Conservation (phyloP, 1,140 invertebrate species). For the Lanistes nyassanus region DNA sequence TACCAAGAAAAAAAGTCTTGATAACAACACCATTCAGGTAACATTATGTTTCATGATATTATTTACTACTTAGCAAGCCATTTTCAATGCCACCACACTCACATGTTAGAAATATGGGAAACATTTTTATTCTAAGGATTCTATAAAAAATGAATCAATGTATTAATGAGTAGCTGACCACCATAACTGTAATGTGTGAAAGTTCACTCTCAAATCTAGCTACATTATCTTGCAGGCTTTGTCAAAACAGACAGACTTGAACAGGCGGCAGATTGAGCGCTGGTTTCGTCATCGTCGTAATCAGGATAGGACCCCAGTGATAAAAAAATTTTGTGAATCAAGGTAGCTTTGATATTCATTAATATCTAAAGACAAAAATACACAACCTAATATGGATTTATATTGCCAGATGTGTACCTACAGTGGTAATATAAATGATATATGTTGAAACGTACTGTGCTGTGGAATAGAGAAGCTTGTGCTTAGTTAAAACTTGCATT, state of each 20-base stretch:
- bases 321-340: conserved; percentile 93
- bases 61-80: background rate
- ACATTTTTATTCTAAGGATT: background rate
- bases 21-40: conserved; percentile 32
- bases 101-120: no score
- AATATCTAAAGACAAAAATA: background rate
- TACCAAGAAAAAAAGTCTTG: conserved; percentile 36
- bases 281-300: conserved; percentile 86
- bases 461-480: background rate
- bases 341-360: conserved; percentile 64
- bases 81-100: background rate
- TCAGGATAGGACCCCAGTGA: conserved; percentile 86
- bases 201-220: background rate
- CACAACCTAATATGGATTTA: background rate
- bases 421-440: background rate
- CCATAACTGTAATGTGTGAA: no score
- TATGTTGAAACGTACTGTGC: background rate
- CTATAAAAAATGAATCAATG: background rate
- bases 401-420: background rate
- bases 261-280: conserved; percentile 87
- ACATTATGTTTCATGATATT: no score
- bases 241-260: conserved; percentile 86
- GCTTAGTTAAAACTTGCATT: background rate
- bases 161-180: no score
- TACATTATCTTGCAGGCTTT: conserved; percentile 37